Percentiles rank a stretch among this genome's conserved stretches.
phyloP scores from a whole-genome alignment of 2,888 invertebrate genomes.

The Conops quadrifasciatus region DNA sequence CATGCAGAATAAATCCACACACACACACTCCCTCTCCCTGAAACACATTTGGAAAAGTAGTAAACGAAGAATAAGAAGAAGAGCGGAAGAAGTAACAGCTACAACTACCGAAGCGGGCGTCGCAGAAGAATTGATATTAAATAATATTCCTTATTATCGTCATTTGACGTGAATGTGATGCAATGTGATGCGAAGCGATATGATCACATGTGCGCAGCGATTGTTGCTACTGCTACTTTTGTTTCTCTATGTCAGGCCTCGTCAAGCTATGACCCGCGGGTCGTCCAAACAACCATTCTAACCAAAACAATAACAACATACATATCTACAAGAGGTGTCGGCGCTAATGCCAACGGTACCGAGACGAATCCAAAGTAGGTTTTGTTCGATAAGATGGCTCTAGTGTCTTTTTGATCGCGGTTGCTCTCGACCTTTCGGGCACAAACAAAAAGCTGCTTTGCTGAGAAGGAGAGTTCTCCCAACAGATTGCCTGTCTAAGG shows the following conservation, averaged over 20 bases:
- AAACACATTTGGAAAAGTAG: neutral
- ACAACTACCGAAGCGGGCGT: neutral
- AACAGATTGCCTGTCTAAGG: too few relatives aligned
- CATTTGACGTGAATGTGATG: slow-evolving; percentile 40
- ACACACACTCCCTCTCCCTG: neutral
- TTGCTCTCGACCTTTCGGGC: too few relatives aligned
- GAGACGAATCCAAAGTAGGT: too few relatives aligned
- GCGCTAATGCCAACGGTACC: too few relatives aligned
- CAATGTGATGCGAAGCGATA: slow-evolving; percentile 27
- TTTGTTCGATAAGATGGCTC: too few relatives aligned
- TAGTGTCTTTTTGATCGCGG: too few relatives aligned
- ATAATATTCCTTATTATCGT: slow-evolving; percentile 64
- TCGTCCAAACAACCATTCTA: too few relatives aligned
- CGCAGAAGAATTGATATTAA: slow-evolving; percentile 58
- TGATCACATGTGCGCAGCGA: slow-evolving; percentile 30
- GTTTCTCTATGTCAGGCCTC: neutral
- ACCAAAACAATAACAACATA: too few relatives aligned
- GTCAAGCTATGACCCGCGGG: too few relatives aligned
- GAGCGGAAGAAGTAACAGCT: neutral
- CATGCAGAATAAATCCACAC: neutral
- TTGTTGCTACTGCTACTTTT: slow-evolving; percentile 16
- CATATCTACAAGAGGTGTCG: too few relatives aligned
- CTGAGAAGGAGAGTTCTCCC: too few relatives aligned
- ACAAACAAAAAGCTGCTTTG: too few relatives aligned
- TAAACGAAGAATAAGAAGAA: neutral